These are phyloP conservation scores for Prinia subflava DNA, from an alignment of 2,113 vertebrate genomes.

Conservation along the genomic window DNA sequence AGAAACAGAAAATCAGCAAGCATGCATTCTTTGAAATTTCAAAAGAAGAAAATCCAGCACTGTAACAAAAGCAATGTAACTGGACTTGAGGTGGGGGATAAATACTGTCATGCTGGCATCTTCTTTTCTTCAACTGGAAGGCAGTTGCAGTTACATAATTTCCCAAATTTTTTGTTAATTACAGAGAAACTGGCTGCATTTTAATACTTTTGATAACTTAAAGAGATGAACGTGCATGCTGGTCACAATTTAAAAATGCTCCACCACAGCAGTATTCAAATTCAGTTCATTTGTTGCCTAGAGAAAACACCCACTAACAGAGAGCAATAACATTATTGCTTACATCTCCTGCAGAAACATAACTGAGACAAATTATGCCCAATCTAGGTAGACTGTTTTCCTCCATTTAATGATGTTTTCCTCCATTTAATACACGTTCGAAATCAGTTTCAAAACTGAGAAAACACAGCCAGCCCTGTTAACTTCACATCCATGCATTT, in stretches of 20 bases:
- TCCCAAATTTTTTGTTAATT: constrained; percentile 19
- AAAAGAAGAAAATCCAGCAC: background rate
- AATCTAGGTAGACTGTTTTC: constrained; percentile 20
- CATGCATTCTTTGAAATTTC: background rate
- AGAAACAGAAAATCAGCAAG: background rate
- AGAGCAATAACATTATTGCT: constrained; percentile 35
- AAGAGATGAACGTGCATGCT: background rate
- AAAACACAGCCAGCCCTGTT: background rate
- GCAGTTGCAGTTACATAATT: background rate
- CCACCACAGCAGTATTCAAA: constrained; percentile 45
- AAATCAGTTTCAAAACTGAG: constrained; percentile 58
- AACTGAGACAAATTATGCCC: constrained; percentile 35
- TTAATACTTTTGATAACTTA: background rate
- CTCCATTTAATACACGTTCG: constrained; percentile 2
- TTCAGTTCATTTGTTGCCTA: constrained; percentile 32
- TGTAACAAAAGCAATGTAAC: background rate
- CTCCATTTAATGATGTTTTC: constrained; percentile 49
- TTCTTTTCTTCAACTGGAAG: background rate
- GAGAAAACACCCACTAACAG: constrained; percentile 49
- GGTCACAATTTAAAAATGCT: constrained; percentile 18
- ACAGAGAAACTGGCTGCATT: background rate
- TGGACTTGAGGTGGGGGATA: background rate
- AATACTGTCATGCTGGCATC: background rate
- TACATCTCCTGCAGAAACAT: constrained; percentile 14
- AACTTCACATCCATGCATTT: background rate